A percentile compares a stretch with the other conserved stretches of the same genome.
These are phyloP conservation scores for Acronicta alni DNA, from an alignment of 2,888 invertebrate genomes.

Conservation along the genomic window DNA sequence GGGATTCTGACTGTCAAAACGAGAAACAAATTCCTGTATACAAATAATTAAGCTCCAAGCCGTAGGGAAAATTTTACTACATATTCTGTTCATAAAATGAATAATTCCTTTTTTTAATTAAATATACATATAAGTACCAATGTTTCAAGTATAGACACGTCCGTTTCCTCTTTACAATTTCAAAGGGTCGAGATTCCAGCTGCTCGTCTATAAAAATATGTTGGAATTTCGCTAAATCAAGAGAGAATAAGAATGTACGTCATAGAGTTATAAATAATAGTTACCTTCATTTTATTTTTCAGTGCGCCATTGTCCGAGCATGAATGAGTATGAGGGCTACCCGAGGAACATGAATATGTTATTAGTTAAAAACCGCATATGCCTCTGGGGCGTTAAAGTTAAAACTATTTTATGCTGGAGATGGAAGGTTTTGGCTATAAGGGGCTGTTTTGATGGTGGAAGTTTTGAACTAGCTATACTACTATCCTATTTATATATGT, in stretches of 20 bases:
- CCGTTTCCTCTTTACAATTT: constrained; percentile 36
- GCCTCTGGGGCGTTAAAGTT: constrained; percentile 18
- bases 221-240: constrained; percentile 21
- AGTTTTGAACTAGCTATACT: neutral
- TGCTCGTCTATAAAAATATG: constrained; percentile 23
- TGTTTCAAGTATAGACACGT: constrained; percentile 21
- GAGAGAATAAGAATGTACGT: too few relatives aligned
- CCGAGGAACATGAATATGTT: constrained; percentile 63
- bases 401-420: constrained; percentile 14
- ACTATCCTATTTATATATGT: too few relatives aligned
- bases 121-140: too few relatives aligned
- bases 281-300: constrained; percentile 35
- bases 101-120: constrained; percentile 44
- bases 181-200: constrained; percentile 26
- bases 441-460: neutral
- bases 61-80: constrained; percentile 7
- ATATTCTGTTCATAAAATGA: constrained; percentile 15
- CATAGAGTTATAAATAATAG: neutral
- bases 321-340: constrained; percentile 53
- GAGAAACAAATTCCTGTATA: neutral
- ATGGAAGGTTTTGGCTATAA: constrained; percentile 8
- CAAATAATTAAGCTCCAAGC: constrained; percentile 8
- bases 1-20: too few relatives aligned
- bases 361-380: constrained; percentile 60
- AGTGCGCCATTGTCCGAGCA: constrained; percentile 48